Evolutionary conservation across 2,888 invertebrate genomes (phyloP).

Genomic region (Morpho deidamia): DNA sequence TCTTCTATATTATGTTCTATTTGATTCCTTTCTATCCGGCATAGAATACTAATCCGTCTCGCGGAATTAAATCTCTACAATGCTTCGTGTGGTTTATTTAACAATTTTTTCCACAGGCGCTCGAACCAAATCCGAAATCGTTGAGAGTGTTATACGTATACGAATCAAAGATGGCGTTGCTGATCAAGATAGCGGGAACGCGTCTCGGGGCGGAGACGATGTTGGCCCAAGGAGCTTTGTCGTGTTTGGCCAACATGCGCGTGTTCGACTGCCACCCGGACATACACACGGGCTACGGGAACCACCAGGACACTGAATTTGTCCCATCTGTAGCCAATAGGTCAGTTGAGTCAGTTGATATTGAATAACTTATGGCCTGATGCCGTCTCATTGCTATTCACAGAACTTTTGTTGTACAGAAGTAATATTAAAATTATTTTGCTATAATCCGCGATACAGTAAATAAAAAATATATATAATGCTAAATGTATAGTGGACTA

Average conservation of each 20-base stretch:
- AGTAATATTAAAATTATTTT: too few species aligned
- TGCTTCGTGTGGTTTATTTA: too few species aligned
- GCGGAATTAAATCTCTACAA: too few species aligned
- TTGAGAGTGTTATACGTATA: constrained; percentile 90
- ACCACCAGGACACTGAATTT: constrained; percentile 38
- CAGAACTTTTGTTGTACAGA: too few species aligned
- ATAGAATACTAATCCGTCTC: too few species aligned
- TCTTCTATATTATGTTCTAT: too few species aligned
- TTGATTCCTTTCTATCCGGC: too few species aligned
- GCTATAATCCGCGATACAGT: too few species aligned
- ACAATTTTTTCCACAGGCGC: constrained; percentile 46
- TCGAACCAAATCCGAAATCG: constrained; percentile 82
- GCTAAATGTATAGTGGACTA: too few species aligned
- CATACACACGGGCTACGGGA: constrained; percentile 45
- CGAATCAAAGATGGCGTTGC: constrained; percentile 90
- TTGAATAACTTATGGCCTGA: too few species aligned
- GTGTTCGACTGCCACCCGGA: constrained; percentile 88
- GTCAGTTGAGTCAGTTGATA: constrained; percentile 27
- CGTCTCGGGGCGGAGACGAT: constrained; percentile 84
- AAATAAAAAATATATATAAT: too few species aligned
- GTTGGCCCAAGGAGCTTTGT: constrained; percentile 85
- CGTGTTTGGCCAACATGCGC: constrained; percentile 81
- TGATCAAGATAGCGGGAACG: constrained; percentile 83
- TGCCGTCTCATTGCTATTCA: too few species aligned
- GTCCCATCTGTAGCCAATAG: constrained; percentile 51